Evolutionary conservation across 2,113 vertebrate species (phyloP), one percentile per base, ranked within the genome.

Genomic region (Mobula birostris): DNA sequence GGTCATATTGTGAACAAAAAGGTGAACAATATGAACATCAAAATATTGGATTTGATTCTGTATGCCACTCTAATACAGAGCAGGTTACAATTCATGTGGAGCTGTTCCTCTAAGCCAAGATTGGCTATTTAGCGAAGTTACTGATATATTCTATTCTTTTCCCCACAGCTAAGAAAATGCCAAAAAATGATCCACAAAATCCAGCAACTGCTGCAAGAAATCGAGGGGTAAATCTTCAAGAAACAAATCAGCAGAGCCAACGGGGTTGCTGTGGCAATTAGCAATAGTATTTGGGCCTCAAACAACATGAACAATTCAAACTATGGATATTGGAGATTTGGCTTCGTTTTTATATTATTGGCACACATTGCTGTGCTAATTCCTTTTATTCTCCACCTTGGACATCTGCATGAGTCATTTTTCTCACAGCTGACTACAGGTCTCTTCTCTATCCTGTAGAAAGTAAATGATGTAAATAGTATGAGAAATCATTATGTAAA

Each of bases 161-260:
- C 5, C 36, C 94, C 94, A 8, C 78, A 98, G 97, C 97, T 72
- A 98, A 98, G 95, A 98, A 98, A 96, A 98, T 98, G 97, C 97
- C 97, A 95, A 98, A 98, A 96, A 97, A 97, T 90, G 97, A 98
- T 95, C 97, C 97, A 94, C 97, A 98, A 94, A 97, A 97, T 95
- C 97, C 97, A 0, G 97, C 97, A 85, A 97, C 97, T 3, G 97
- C 97, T 58, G 97, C 97, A 6, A 96, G 97, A 88, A 97, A 98
- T 88, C 96, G 97, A 94, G 97, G 97, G 0, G 97, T 98, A 77
- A 97, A 97, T 95, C 96, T 98, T 40, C 97, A 97, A 95, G 97
- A 97, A 94, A 97, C 97, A 0, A 97, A 97, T 0, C 96, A 97
- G 94, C 97, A 97, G 94, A 97, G 96, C 8, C 96, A 95, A 95